Evolutionary conservation across 1,140 invertebrate species (phyloP), one percentile per base, ranked within the genome.

Genomic region (Drosophila seguyi): DNA sequence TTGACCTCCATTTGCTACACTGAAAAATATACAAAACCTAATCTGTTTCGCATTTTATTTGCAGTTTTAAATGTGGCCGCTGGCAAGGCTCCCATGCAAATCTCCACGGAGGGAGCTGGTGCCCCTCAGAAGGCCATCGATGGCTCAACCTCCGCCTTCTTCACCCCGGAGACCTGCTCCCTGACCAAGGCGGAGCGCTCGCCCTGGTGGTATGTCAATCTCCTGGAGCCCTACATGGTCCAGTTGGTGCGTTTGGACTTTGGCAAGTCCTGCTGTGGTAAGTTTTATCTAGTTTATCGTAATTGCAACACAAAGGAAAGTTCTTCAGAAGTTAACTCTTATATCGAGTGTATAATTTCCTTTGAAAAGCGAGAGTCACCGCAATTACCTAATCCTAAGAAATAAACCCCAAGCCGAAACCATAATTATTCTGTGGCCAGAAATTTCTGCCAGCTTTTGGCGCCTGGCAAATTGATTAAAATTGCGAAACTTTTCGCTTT

Each of bases 171-270:
- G 56, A 98, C 97, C 1, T 99, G 98, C 92, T 98, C 97, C 1
- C 93, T 97, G 34, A 98, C 98, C 0, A 96, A 96, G 92, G 93
- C 95, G 0, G 98, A 98, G 92, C 93, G 95, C 6, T 94, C 95
- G 14, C 98, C 98, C 8, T 98, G 98, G 98, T 99, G 98, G 97
- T 98, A 98, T 93, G 98, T 99, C 75, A 99, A 99, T 93, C 94
- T 99, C 1, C 94, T 99, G 29, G 98, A 99, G 86, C 98, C 98
- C 0, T 98, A 98, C 92, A 98, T 98, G 97, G 97, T 99, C 39
- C 97, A 99, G 92, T 94, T 98, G 47, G 98, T 99, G 11, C 93
- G 98, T 41, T 93, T 99, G 44, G 98, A 98, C 93, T 98, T 98
- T 92, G 98, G 98, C 45, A 97, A 97, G 93, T 95, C 97, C 16